Conservation (phyloP, 2,797 vertebrate genomes). For the Enteromius argenteus region DNA sequence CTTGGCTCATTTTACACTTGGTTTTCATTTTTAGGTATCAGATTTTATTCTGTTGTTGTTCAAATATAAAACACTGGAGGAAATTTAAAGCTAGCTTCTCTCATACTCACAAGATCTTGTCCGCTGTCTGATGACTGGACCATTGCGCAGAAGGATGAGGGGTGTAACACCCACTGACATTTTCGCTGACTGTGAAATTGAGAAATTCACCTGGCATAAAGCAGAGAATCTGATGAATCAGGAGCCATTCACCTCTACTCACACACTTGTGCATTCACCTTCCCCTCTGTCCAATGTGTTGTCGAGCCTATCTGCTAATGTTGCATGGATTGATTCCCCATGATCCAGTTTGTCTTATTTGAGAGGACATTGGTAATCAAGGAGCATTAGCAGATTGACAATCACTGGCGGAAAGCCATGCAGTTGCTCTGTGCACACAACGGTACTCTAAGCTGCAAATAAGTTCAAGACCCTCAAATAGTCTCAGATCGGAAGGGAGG, state of each 20-base stretch:
- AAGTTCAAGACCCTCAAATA: slow-evolving; percentile 40
- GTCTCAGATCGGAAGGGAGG: neutral
- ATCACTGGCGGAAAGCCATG: slow-evolving; percentile 54
- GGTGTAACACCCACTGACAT: neutral
- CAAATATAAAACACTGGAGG: neutral
- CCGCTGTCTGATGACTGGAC: neutral
- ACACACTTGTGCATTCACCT: slow-evolving; percentile 17
- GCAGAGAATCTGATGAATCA: slow-evolving; percentile 11
- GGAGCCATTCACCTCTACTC: slow-evolving; percentile 31
- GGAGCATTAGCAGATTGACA: slow-evolving; percentile 55
- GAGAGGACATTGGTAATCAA: slow-evolving; percentile 51
- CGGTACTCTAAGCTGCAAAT: slow-evolving; percentile 37
- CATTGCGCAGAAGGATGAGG: neutral
- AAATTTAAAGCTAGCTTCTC: neutral
- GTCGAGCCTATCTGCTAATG: slow-evolving; percentile 44
- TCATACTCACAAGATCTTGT: slow-evolving; percentile 11
- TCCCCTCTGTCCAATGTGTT: slow-evolving; percentile 44
- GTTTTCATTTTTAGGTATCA: neutral
- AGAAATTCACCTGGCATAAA: slow-evolving; percentile 13
- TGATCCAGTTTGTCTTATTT: slow-evolving; percentile 48
- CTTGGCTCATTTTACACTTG: neutral
- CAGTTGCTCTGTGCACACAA: slow-evolving; percentile 31
- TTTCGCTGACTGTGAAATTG: slow-evolving; percentile 21
- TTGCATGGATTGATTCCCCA: slow-evolving; percentile 48
- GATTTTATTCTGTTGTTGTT: neutral